Conservation (phyloP, 2,888 invertebrate species). For the Lycia hirtaria region DNA sequence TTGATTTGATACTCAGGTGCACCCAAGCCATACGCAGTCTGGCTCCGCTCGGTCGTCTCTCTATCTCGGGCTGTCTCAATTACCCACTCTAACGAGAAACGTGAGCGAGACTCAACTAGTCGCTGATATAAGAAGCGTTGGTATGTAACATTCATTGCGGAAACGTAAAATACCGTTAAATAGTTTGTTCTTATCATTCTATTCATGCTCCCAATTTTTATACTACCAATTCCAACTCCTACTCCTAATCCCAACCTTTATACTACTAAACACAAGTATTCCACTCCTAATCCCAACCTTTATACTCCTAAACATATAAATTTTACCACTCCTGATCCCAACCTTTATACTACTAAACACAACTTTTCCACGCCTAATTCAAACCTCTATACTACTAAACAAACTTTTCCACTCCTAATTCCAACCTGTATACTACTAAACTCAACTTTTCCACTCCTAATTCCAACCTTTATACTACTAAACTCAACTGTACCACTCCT, state of each 20-base stretch:
- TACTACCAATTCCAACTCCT: too few species aligned
- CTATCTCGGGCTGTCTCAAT: conserved; percentile 86
- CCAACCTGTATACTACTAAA: neutral
- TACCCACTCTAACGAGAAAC: conserved; percentile 90
- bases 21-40: conserved; percentile 59
- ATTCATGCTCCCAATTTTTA: too few species aligned
- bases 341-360: neutral
- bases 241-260: neutral
- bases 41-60: conserved; percentile 82
- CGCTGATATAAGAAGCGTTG: conserved; percentile 90
- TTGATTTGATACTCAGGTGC: conserved; percentile 52
- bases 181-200: too few species aligned
- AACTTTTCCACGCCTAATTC: neutral
- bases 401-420: too few species aligned
- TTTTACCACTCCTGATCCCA: conserved; percentile 1
- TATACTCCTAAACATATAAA: too few species aligned
- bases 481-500: neutral
- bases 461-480: neutral
- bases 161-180: neutral
- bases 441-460: neutral
- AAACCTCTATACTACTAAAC: too few species aligned
- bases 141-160: conserved; percentile 71
- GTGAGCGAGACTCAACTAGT: conserved; percentile 95
- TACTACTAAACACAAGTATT: too few species aligned
- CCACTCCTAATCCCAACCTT: neutral